Base-by-base conservation (phyloP, 2,113 vertebrate genomes). In the Orthonyx spaldingii region DNA sequence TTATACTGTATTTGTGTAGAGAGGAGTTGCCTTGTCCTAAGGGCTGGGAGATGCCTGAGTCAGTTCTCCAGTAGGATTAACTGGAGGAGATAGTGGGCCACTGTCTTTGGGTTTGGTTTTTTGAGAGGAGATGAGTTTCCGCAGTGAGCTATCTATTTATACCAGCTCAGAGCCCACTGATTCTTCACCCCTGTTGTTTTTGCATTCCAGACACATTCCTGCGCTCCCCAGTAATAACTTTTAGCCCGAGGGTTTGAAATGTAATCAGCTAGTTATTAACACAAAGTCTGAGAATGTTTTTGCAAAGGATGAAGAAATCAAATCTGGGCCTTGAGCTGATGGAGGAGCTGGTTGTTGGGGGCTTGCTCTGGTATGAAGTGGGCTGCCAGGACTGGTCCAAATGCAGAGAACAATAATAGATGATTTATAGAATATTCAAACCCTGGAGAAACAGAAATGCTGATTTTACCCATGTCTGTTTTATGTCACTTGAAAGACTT, bases 171-270 rank as follows among this genome's bases (percentile, higher is more conserved):
- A 93, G 66, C 93, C 94, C 93, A 69, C 91, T 89, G 94, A 61
- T 96, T 93, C 86, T 91, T 96, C 81, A 93, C 89, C 84, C 84
- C 15, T 0, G 46, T 94, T 96, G 70, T 91, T 96, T 89, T 91
- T 94, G 78, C 93, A 93, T 96, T 93, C 94, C 94, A 90, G 82
- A 77, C 79, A 44, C 95, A 93, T 97, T 96, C 93, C 91, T 96
- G 66, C 84, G 50, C 66, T 96, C 84, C 75, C 87, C 93, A 94
- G 87, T 94, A 96, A 94, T 95, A 96, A 94, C 78, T 94, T 90
- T 21, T 60, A 88, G 93, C 96, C 84, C 1, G 55, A 87, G 82
- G 95, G 84, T 96, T 93, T 95, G 94, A 94, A 96, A 96, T 93
- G 90, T 93, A 96, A 96, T 96, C 89, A 77, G 41, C 82, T 83